Base-by-base conservation (phyloP, 2,888 invertebrate genomes). In the Amblyjoppa fuscipennis region DNA sequence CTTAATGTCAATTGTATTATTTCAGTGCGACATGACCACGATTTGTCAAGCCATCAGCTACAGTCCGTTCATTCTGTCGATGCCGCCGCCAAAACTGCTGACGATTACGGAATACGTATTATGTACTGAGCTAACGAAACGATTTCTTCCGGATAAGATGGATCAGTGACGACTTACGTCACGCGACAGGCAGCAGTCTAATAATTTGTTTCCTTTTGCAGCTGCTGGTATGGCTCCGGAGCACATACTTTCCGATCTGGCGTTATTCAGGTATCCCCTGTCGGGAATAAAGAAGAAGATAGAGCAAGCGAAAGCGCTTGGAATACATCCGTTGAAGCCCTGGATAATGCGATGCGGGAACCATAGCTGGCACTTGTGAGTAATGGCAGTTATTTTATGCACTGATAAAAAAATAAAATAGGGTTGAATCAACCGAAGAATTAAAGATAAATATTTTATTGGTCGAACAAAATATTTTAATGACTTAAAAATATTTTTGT, bases 321-420 rank as follows among this genome's bases (percentile, higher is more conserved):
- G 69, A 2, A 16, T 85, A 2, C 0, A 3, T 1, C 75, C 78
- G 0, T 3, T 88, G 0, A 87, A 74, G 66, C 86, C 86, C 3
- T 88, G 88, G 88, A 13, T 87, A 51, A 2, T 87, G 6, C 77
- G 88, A 64, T 81, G 82, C 64, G 6, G 20, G n/a, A n/a, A 34
- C 0, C 0, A 7, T 0, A 0, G 9, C 1, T 80, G 85, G 84
- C 79, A 75, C 1, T 68, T 13, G 88, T 88, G 61, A 45, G 66
- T 53, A 9, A 20, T 11, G 3, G 28, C 34, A 49, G 3, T 49
- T 5, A 49, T 49, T 41, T 2, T 41, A 41, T 41, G 41, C 41
- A 41, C 11, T 11, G 41, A 41, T 41, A 7, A 7, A 0, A 11
- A 41, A 41, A 41, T 20, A 0, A 41, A 34, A 11, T 41, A 11